Conservation (phyloP, 2,113 vertebrate species). For the Gopherus flavomarginatus region DNA sequence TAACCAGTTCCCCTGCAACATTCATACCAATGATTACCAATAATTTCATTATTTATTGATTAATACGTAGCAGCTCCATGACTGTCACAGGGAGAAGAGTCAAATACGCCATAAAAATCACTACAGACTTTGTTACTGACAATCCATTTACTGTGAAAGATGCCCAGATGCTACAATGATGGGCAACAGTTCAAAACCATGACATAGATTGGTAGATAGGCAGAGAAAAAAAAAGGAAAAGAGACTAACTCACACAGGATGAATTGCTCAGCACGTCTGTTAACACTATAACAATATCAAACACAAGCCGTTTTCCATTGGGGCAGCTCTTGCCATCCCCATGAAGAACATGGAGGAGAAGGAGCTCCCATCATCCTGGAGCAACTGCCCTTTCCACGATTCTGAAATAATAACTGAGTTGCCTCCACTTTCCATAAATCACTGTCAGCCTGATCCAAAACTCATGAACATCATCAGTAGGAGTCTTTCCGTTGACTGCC, state of each 20-base stretch:
- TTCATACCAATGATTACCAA: neutral
- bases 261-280: neutral
- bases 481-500: no score
- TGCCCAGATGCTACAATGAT: neutral
- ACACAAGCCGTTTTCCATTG: neutral
- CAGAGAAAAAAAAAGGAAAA: neutral
- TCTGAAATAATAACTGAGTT: no score
- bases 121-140: neutral
- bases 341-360: no score
- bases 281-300: neutral
- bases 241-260: neutral
- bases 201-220: neutral
- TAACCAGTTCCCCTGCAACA: neutral
- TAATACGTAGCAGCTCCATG: neutral
- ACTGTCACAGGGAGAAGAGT: neutral
- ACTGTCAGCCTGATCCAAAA: no score
- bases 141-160: neutral
- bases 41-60: neutral
- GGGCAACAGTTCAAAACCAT: neutral
- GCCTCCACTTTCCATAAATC: no score
- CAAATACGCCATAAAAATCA: neutral
- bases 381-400: no score
- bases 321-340: neutral
- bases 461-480: no score
- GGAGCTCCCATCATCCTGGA: no score